Base-by-base conservation (phyloP, 35 echinoderm and acorn worm species). In the Ophiothrix spiculata region DNA sequence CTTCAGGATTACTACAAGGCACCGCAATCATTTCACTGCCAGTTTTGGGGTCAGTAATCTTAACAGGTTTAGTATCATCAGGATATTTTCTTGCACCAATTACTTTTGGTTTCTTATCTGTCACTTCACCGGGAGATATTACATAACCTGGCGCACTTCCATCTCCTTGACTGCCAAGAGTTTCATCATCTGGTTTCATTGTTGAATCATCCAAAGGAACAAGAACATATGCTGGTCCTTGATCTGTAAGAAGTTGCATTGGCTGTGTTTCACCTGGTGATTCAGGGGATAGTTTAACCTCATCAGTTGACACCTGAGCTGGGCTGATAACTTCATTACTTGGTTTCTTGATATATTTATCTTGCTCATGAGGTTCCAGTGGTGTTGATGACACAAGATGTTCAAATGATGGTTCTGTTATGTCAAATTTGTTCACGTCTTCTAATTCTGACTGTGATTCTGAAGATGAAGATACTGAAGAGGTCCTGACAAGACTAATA, bases 221-320 rank as follows among this genome's bases (percentile, higher is more conserved):
- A 29, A 91, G 37, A 21, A 86, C 60, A 81, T 79, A 91, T 17
- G 77, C 83, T 76, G 83, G 90, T 75, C 90, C 90, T 31, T 81
- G 34, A 31, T 86, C 76, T 80, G 83, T 86, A 17, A 90, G 15
- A 39, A 87, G 36, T 33, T 60, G 63, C 74, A 45, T 84, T 32
- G 73, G 8, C 29, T 15, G 60, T 49, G 29, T 4, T 4, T 69
- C 25, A 69, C 25, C 23, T 69, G 60, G 60, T 69, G 4, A 4
- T 6, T 54, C 21, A 54, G 45, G 45, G 45, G 45, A 8, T 11
- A n/a, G n/a, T n/a, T n/a, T n/a, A n/a, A n/a, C 8, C 4, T 69
- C 25, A 25, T 69, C 60, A 15, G 25, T 25, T 69, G 60, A n/a
- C 2, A 25, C 25, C 3, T 15, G 25, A 69, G 29, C 25, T 6